Evolutionary conservation across 2,888 invertebrate genomes (phyloP).

Genomic region (Tridacna gigas): DNA sequence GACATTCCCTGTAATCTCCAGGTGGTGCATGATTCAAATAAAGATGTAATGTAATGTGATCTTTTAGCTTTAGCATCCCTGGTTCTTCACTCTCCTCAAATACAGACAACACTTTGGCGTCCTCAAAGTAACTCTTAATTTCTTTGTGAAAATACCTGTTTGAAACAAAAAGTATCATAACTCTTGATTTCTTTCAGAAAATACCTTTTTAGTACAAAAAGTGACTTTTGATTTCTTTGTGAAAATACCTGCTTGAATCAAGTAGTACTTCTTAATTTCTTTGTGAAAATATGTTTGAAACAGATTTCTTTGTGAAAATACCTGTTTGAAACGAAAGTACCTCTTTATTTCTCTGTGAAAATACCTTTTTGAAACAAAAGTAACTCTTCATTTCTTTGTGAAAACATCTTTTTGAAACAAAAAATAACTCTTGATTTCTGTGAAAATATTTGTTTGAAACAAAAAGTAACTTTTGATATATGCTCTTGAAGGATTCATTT

Average conservation of each 20-base stretch:
- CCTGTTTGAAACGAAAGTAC: constrained; percentile 68
- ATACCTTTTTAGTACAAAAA: constrained; percentile 67
- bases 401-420: constrained; percentile 72
- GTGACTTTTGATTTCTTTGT: constrained; percentile 75
- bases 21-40: constrained; percentile 78
- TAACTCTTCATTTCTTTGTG: constrained; percentile 76
- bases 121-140: constrained; percentile 72
- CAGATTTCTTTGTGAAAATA: constrained; percentile 77
- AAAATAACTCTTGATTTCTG: too few species aligned
- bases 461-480: too few species aligned
- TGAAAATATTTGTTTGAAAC: too few species aligned
- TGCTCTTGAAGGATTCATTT: too few species aligned
- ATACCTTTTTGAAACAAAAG: constrained; percentile 71
- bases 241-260: constrained; percentile 73
- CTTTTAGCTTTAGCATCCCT: constrained; percentile 69
- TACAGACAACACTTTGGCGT: constrained; percentile 69
- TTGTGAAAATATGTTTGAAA: too few species aligned
- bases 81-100: constrained; percentile 68
- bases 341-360: constrained; percentile 77
- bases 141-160: constrained; percentile 79
- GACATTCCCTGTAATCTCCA: constrained; percentile 78
- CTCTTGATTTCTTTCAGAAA: too few species aligned
- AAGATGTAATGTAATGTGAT: constrained; percentile 76
- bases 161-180: constrained; percentile 27
- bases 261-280: too few species aligned